A percentile compares a stretch with the other conserved stretches of the same genome.
Evolutionary conservation across 2,113 vertebrate species (phyloP).

Genomic region (Ciconia maguari): DNA sequence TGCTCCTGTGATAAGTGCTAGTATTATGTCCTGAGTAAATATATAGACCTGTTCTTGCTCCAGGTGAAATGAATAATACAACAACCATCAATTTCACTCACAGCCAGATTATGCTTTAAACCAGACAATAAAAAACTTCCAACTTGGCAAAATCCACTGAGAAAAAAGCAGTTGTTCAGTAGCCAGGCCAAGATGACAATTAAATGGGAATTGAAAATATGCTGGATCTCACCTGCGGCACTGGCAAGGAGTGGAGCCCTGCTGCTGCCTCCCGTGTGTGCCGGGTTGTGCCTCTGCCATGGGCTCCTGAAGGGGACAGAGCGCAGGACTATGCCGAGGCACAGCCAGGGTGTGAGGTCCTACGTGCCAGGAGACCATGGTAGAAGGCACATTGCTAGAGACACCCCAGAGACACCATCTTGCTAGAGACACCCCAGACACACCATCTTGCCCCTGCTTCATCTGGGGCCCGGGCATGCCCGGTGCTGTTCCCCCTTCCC

Average conservation of each 20-base stretch:
- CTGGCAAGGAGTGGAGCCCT: neutral
- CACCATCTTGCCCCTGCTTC: neutral
- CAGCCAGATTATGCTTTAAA: neutral
- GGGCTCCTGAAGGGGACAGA: neutral
- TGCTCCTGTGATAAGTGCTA: neutral
- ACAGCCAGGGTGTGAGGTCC: rapidly evolving
- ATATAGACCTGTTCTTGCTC: neutral
- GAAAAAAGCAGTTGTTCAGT: neutral
- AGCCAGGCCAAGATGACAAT: neutral
- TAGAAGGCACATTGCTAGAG: neutral
- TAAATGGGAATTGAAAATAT: neutral
- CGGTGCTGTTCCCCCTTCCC: rapidly evolving
- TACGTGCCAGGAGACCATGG: rapidly evolving
- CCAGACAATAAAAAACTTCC: neutral
- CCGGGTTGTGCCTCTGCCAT: neutral
- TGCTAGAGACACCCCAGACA: neutral
- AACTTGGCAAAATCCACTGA: neutral
- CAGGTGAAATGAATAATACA: neutral
- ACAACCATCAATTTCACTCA: neutral
- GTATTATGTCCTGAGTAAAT: neutral
- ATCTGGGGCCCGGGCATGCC: too few relatives aligned
- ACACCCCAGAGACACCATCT: neutral
- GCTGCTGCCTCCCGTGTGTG: rapidly evolving
- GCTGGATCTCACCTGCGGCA: neutral
- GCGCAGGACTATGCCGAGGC: rapidly evolving